phyloP scores from a whole-genome alignment of 2,113 vertebrate genomes.

The Antechinus flavipes region DNA sequence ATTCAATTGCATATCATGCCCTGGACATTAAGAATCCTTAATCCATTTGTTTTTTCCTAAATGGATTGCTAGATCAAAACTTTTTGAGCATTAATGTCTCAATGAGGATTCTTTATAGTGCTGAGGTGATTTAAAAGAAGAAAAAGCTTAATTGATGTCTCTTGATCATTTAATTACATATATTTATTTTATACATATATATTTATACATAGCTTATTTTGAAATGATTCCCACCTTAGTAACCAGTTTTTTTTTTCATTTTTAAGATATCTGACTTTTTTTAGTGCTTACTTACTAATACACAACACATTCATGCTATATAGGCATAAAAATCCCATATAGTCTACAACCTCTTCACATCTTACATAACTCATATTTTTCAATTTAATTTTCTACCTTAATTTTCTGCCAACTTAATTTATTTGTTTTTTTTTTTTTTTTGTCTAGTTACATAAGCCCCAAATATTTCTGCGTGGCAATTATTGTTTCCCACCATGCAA shows the following conservation, averaged over 20 bases:
- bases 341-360: not conserved
- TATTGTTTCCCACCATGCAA: fast-evolving
- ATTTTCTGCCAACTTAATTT: no score
- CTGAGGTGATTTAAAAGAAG: not conserved
- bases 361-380: not conserved
- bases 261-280: not conserved
- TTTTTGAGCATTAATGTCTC: not conserved
- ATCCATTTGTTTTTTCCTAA: not conserved
- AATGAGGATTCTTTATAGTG: not conserved
- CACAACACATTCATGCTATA: not conserved
- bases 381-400: not conserved
- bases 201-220: not conserved
- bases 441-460: not conserved
- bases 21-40: not conserved
- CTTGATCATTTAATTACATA: not conserved
- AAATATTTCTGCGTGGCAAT: fast-evolving
- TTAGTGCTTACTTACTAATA: not conserved
- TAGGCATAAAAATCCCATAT: not conserved
- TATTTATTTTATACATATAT: no score
- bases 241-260: not conserved
- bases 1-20: not conserved
- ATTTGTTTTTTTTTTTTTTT: not conserved
- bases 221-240: not conserved
- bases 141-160: no score
- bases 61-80: not conserved